phyloP scores from a whole-genome alignment of 1,140 invertebrate species.

The Stegodyphus dumicola region DNA sequence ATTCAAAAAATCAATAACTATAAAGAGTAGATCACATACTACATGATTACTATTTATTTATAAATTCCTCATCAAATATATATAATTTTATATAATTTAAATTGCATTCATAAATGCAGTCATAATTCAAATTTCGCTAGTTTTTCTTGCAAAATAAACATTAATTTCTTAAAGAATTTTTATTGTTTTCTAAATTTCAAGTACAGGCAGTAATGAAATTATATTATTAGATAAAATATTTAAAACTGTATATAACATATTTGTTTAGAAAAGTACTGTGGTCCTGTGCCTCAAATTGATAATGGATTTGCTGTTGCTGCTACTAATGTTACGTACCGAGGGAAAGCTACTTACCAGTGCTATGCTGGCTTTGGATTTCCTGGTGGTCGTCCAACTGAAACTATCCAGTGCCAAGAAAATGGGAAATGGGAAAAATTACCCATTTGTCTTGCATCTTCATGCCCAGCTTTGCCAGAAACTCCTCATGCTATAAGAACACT shows the following conservation, averaged over 20 bases:
- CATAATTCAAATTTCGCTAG: no score
- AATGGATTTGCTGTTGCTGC: conserved; percentile 97
- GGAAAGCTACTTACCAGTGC: conserved; percentile 93
- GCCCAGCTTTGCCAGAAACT: conserved; percentile 86
- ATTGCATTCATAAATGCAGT: no score
- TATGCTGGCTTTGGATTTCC: conserved; percentile 96
- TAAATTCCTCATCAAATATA: no score
- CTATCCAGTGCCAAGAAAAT: conserved; percentile 87
- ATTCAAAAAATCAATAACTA: no score
- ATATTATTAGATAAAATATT: not conserved
- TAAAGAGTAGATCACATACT: no score
- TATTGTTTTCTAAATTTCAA: not conserved
- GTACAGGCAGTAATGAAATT: not conserved
- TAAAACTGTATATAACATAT: not conserved
- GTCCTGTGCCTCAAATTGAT: conserved; percentile 95
- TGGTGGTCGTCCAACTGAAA: conserved; percentile 86
- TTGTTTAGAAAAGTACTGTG: conserved; percentile 93
- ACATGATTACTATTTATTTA: no score
- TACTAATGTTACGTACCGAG: conserved; percentile 92
- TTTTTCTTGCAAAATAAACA: not conserved
- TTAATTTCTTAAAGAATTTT: not conserved
- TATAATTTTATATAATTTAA: no score
- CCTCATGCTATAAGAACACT: conserved; percentile 88
- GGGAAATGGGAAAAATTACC: conserved; percentile 92
- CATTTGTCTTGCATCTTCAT: conserved; percentile 90